Evolutionary conservation across 2,113 vertebrate species (phyloP), one percentile per base, ranked within the genome.

Genomic region (Xerus inauris): DNA sequence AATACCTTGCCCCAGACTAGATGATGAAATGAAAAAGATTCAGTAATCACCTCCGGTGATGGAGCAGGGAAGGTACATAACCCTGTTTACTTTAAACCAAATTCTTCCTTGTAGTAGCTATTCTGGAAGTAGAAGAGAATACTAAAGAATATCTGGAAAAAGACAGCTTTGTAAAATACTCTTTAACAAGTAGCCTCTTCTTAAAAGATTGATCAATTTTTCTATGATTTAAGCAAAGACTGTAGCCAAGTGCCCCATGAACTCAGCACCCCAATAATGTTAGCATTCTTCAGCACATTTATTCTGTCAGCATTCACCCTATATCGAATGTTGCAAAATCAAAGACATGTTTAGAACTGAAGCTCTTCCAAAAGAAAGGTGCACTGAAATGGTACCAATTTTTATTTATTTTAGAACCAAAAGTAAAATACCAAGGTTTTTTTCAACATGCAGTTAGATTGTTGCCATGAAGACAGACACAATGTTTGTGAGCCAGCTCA

Each of bases 341-440:
- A 82, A 87, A 89, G 42, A 64, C 0, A 38, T 28, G 10, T 22
- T 72, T 38, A 90, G 75, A 89, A 69, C 0, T 9, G 13, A 93
- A 79, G 47, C 32, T 90, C 42, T 89, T 62, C n/a, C 42, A 62
- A 40, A 13, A 88, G 19, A 32, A 30, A 67, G 13, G 54, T 42
- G 6, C 35, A 32, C 0, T 94, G 38, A 87, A 73, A 69, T 2
- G 79, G 22, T 59, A 87, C 4, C 45, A 7, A 35, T 79, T 82
- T 89, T 92, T 49, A 89, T 49, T 84, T 85, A 45, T 40, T 47
- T 77, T 65, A 94, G 71, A 87, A 87, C 47, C 71, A 83, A 65
- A 87, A 94, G 49, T 16, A 96, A 89, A 94, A 94, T 12, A 54
- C 47, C 65, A 91, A 32, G 57, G 35, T 42, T 57, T 94, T 45